Conservation (phyloP, 2,888 invertebrate genomes). For the Ormia ochracea region DNA sequence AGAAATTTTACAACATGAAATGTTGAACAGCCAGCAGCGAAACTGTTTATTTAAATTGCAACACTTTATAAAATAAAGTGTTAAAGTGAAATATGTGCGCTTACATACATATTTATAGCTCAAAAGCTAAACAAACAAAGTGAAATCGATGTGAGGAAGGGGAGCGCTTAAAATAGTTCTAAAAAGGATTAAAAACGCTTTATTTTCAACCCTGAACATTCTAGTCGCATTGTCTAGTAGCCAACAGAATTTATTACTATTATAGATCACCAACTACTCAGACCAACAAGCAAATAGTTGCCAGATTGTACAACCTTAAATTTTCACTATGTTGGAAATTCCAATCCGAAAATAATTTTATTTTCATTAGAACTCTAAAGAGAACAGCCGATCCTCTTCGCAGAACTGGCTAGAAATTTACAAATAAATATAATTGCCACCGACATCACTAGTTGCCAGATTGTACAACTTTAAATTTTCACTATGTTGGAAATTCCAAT, state of each 20-base stretch:
- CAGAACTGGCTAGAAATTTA: no score
- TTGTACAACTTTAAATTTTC: no score
- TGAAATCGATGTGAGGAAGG: not conserved
- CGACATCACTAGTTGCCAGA: no score
- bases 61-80: slow-evolving; percentile 4
- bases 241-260: not conserved
- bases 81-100: not conserved
- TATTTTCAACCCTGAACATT: not conserved
- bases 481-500: no score
- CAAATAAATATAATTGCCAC: no score
- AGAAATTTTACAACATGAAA: slow-evolving; percentile 42
- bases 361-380: no score
- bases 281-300: no score
- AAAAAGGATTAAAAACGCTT: slow-evolving; percentile 1
- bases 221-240: not conserved
- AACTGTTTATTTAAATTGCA: slow-evolving; percentile 7
- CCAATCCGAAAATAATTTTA: no score
- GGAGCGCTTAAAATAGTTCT: not conserved
- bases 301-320: no score
- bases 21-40: not conserved
- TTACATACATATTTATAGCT: not conserved
- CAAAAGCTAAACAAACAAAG: not conserved
- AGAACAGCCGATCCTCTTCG: no score
- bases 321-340: no score
- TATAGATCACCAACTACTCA: no score